Evolutionary conservation across 1,140 invertebrate species (phyloP).

Genomic region (Pantala flavescens): DNA sequence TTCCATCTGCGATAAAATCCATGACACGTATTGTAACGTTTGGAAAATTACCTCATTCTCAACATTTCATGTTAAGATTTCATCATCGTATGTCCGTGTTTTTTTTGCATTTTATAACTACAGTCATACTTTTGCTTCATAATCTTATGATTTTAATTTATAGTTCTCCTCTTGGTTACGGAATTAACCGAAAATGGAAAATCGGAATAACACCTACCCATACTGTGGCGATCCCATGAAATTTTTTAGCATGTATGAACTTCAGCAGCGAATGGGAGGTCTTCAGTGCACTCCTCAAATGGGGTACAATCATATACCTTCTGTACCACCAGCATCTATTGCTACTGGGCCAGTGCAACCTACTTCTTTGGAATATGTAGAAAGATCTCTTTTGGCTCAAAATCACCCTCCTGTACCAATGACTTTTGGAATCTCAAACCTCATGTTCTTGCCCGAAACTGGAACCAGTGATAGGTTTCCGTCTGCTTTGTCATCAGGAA

Average conservation of each 20-base stretch:
- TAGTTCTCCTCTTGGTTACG: no score
- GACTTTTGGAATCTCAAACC: background rate
- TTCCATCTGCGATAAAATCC: background rate
- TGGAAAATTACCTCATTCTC: no score
- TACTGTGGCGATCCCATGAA: background rate
- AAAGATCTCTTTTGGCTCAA: background rate
- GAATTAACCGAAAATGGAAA: background rate
- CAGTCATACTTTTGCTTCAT: no score
- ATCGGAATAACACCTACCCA: background rate
- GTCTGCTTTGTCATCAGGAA: background rate
- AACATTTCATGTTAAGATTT: no score
- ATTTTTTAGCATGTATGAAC: background rate
- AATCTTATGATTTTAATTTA: no score
- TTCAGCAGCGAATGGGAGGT: background rate
- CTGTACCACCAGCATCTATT: background rate
- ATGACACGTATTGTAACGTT: background rate
- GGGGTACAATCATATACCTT: background rate
- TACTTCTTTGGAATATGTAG: background rate
- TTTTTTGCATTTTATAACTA: no score
- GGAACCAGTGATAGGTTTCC: background rate
- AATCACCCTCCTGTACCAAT: background rate
- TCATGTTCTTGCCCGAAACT: background rate
- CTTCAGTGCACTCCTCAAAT: background rate
- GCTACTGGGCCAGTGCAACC: background rate
- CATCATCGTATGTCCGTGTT: no score